Evolutionary conservation across 2,113 vertebrate genomes (phyloP).

Genomic region (Vombatus ursinus): DNA sequence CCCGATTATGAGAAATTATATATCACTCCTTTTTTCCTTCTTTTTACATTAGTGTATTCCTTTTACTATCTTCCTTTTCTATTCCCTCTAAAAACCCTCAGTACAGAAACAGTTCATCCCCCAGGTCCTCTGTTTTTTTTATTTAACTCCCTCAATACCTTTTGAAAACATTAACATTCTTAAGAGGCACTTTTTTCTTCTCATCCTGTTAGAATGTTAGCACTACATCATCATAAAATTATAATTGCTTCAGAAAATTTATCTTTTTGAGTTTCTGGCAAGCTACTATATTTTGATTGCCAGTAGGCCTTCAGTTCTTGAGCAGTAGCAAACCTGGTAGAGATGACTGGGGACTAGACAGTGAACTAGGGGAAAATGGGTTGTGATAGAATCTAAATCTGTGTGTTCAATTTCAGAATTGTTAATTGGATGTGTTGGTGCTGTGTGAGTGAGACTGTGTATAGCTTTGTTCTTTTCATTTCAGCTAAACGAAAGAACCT

Average conservation of each 20-base stretch:
- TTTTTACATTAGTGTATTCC: background rate
- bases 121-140: background rate
- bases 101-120: background rate
- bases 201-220: background rate
- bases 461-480: conserved; percentile 10
- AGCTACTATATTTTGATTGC: background rate
- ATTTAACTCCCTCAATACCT: background rate
- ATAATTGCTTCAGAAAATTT: background rate
- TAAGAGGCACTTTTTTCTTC: background rate
- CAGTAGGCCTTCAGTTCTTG: background rate
- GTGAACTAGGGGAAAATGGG: background rate
- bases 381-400: background rate
- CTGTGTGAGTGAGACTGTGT: background rate
- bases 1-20: background rate
- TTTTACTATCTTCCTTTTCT: background rate
- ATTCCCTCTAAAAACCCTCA: background rate
- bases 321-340: background rate
- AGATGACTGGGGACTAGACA: background rate
- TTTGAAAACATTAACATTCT: background rate
- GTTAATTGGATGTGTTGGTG: background rate
- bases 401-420: background rate
- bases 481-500: conserved; percentile 41
- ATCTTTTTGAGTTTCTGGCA: background rate
- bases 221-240: background rate
- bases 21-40: background rate